Conservation (phyloP, 2,888 invertebrate species). For the Lasioglossum zephyrum region DNA sequence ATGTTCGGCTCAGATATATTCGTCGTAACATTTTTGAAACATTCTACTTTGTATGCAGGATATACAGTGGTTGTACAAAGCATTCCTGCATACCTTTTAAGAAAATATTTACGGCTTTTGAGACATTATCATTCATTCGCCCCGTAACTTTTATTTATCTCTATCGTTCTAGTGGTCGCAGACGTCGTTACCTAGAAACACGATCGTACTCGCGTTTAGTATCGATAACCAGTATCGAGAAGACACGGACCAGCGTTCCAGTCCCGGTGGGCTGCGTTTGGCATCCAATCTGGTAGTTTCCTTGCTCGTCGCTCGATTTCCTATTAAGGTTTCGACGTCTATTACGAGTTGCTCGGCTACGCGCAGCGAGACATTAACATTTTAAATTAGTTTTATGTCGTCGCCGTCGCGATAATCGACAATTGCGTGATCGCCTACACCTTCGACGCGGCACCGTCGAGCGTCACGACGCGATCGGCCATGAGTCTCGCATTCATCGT, state of each 20-base stretch:
- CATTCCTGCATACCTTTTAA: too few relatives aligned
- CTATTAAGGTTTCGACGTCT: slow-evolving; percentile 40
- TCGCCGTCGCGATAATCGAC: slow-evolving; percentile 13
- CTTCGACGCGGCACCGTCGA: not conserved
- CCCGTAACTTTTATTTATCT: not conserved
- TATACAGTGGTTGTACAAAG: not conserved
- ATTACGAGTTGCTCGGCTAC: slow-evolving; percentile 13
- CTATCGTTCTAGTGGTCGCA: not conserved
- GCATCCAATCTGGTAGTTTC: slow-evolving; percentile 30
- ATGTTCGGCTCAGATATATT: not conserved
- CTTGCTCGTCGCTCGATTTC: slow-evolving; percentile 25
- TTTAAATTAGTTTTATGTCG: slow-evolving; percentile 59
- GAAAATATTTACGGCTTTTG: too few relatives aligned
- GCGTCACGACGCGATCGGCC: not conserved
- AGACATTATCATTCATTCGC: too few relatives aligned
- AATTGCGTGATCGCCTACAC: slow-evolving; percentile 15
- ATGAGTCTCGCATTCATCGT: not conserved
- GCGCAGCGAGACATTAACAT: slow-evolving; percentile 37
- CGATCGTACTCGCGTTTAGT: not conserved
- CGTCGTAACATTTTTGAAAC: not conserved
- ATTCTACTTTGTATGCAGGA: not conserved
- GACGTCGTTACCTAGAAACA: not conserved
- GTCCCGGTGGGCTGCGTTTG: slow-evolving; percentile 11
- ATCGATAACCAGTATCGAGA: not conserved
- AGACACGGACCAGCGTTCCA: slow-evolving; percentile 5